A percentile compares a stretch with the other conserved stretches of the same genome.
phyloP scores from a whole-genome alignment of 2,888 invertebrate genomes.

The Conchocele bisecta region DNA sequence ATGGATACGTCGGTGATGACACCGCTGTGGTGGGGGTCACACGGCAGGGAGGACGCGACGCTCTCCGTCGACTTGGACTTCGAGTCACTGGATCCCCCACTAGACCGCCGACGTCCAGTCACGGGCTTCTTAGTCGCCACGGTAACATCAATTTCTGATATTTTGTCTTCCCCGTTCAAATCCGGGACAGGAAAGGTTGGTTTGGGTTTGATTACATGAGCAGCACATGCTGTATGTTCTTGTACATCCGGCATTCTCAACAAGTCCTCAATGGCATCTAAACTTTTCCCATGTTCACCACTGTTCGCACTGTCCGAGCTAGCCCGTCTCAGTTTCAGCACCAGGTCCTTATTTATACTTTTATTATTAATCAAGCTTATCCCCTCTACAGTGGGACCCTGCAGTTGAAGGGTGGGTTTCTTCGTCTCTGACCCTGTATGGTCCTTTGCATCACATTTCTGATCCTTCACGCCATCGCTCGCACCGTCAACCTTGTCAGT shows the following conservation, averaged over 20 bases:
- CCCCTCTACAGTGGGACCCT: conserved; percentile 30
- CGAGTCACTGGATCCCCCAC: conserved; percentile 5
- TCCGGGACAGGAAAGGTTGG: neutral
- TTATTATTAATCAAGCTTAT: conserved; percentile 26
- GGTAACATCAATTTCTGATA: neutral
- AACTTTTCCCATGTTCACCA: neutral
- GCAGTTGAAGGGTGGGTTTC: conserved; percentile 9
- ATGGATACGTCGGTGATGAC: conserved; percentile 52
- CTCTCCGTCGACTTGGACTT: neutral
- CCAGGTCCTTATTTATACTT: conserved; percentile 38
- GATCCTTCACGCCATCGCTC: conserved; percentile 37
- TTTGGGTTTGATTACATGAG: neutral
- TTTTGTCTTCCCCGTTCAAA: neutral
- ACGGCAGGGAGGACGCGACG: neutral
- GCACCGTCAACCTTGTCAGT: conserved; percentile 18
- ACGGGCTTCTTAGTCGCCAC: neutral
- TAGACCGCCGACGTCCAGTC: neutral
- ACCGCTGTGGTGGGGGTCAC: no score
- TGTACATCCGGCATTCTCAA: no score
- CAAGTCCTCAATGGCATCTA: neutral
- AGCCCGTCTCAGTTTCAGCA: conserved; percentile 35
- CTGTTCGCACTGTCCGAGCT: conserved; percentile 14
- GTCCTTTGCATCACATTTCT: conserved; percentile 41
- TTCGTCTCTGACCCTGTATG: conserved; percentile 43
- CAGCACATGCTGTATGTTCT: no score